These are phyloP conservation scores for Natrix natrix DNA, from an alignment of 2,797 vertebrate genomes.

Conservation along the genomic window DNA sequence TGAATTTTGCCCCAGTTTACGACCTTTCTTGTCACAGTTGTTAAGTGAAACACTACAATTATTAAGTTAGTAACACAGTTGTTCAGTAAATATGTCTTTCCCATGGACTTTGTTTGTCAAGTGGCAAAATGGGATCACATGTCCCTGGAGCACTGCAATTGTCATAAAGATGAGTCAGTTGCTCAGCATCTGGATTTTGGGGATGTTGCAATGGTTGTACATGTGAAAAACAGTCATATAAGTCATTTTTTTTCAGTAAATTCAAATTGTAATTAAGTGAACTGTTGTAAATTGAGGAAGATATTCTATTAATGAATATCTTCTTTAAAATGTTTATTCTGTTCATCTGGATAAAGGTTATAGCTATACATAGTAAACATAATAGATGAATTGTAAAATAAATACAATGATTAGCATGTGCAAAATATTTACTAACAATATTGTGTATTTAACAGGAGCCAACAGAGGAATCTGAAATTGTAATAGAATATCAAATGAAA, in stretches of 20 bases:
- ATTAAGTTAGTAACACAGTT: background rate
- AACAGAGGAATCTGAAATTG: background rate
- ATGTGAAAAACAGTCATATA: background rate
- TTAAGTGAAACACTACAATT: background rate
- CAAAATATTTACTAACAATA: constrained; percentile 12
- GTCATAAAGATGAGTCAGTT: background rate
- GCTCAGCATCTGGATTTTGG: background rate
- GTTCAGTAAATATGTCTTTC: background rate
- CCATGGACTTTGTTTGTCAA: background rate
- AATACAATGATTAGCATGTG: constrained; percentile 35
- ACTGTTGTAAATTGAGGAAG: background rate
- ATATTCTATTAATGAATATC: constrained; percentile 16
- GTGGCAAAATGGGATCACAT: background rate
- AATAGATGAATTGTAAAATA: constrained; percentile 47
- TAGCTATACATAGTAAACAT: constrained; percentile 51
- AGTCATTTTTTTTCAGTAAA: background rate
- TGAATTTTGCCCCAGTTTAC: background rate
- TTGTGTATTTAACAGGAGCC: background rate
- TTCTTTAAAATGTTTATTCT: constrained; percentile 35
- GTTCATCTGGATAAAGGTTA: constrained; percentile 39
- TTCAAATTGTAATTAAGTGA: background rate
- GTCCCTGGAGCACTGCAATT: background rate
- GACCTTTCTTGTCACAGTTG: background rate
- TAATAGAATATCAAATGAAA: background rate
- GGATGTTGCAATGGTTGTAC: background rate